A percentile compares a stretch with the other conserved stretches of the same genome.
phyloP scores from a whole-genome alignment of 1,140 invertebrate species.

The Solen grandis region DNA sequence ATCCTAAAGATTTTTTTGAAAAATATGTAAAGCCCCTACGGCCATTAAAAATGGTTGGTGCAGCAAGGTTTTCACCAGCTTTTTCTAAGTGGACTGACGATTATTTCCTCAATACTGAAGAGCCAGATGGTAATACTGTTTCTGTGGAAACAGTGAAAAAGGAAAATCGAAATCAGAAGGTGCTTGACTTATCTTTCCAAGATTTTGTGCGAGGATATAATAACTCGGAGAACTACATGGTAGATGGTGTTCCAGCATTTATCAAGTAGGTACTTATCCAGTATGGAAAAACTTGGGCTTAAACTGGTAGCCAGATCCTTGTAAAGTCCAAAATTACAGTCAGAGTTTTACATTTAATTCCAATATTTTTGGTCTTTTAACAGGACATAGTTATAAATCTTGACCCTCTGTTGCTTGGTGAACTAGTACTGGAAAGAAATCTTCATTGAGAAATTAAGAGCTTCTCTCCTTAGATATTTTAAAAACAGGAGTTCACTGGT shows the following conservation, averaged over 20 bases:
- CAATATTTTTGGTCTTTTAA: no score
- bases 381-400: no score
- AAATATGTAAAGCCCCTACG: slow-evolving; percentile 67
- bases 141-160: slow-evolving; percentile 77
- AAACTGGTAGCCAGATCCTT: no score
- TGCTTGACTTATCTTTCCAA: slow-evolving; percentile 67
- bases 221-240: slow-evolving; percentile 75
- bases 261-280: slow-evolving; percentile 68
- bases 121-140: slow-evolving; percentile 61
- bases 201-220: slow-evolving; percentile 78
- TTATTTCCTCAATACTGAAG: slow-evolving; percentile 69
- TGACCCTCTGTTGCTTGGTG: no score
- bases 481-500: no score
- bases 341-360: no score
- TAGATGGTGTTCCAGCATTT: slow-evolving; percentile 73
- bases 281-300: no score
- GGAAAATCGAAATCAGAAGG: slow-evolving; percentile 68
- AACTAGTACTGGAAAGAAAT: no score
- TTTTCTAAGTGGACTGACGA: slow-evolving; percentile 76
- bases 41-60: slow-evolving; percentile 74
- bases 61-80: slow-evolving; percentile 69
- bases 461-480: no score
- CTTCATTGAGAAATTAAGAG: no score
- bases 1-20: slow-evolving; percentile 68
- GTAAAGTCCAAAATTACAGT: no score